Percentiles rank a stretch among this genome's conserved stretches.
phyloP scores from a whole-genome alignment of 2,797 vertebrate species.

The Typhlichthys eigenmanni region DNA sequence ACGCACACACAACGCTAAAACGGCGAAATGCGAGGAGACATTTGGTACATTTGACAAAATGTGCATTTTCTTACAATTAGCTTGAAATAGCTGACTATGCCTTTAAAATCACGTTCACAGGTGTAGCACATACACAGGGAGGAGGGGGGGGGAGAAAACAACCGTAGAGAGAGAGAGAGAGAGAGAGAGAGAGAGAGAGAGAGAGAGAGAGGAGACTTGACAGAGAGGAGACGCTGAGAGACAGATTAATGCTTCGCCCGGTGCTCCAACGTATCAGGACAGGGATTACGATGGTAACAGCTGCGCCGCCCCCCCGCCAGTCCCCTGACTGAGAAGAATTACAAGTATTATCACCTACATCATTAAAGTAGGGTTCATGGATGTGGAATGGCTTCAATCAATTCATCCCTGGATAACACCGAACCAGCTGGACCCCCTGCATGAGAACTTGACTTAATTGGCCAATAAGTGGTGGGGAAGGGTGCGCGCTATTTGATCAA shows the following conservation, averaged over 20 bases:
- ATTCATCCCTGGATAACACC: conserved; percentile 95
- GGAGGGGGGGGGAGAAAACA: conserved; percentile 17
- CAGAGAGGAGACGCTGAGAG: conserved; percentile 78
- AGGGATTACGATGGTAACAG: conserved; percentile 93
- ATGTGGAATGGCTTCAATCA: conserved; percentile 97
- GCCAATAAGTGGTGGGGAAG: conserved; percentile 99
- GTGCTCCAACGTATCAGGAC: conserved; percentile 87
- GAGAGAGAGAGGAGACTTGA: conserved; percentile 53
- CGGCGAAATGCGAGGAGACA: too few species aligned
- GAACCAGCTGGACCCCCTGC: conserved; percentile 98
- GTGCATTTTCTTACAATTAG: too few species aligned
- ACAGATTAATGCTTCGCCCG: conserved; percentile 86
- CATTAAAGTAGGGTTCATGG: conserved; percentile 98
- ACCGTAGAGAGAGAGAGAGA: background rate
- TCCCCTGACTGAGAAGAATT: conserved; percentile 99
- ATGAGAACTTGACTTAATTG: conserved; percentile 99
- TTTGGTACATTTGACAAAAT: too few species aligned
- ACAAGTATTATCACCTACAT: conserved; percentile 99
- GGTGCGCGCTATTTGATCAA: conserved; percentile 95
- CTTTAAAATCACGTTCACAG: conserved; percentile 83
- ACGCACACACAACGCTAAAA: too few species aligned
- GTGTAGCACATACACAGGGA: conserved; percentile 56
- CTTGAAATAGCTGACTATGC: conserved; percentile 39
- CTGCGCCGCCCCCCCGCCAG: conserved; percentile 84
- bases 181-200: conserved; percentile 19